These are phyloP conservation scores for Hycleus phaleratus DNA, from an alignment of 1,140 invertebrate species.

Conservation along the genomic window DNA sequence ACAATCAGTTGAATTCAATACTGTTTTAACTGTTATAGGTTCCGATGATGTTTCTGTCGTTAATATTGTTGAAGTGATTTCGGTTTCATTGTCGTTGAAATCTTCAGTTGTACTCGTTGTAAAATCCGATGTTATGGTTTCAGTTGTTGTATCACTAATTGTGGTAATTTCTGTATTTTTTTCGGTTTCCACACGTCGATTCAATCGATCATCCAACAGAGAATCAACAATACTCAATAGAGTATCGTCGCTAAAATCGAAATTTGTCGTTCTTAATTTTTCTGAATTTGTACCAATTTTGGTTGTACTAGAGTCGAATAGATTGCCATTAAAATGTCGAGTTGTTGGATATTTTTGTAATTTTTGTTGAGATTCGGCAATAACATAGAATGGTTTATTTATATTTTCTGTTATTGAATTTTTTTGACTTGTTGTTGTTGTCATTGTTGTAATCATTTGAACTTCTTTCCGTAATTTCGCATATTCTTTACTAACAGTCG, in stretches of 20 bases:
- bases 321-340: slow-evolving; percentile 25
- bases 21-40: slow-evolving; percentile 25
- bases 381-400: slow-evolving; percentile 21
- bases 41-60: slow-evolving; percentile 3
- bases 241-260: slow-evolving; percentile 13
- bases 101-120: slow-evolving; percentile 1
- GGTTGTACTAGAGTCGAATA: slow-evolving; percentile 16
- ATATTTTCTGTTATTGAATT: slow-evolving; percentile 3
- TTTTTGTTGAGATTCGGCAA: slow-evolving; percentile 21
- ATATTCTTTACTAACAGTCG: slow-evolving; percentile 50
- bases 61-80: slow-evolving; percentile 3
- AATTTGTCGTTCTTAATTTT: slow-evolving; percentile 15
- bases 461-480: slow-evolving; percentile 48
- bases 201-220: slow-evolving; percentile 17
- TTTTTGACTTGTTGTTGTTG: slow-evolving; percentile 8
- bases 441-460: slow-evolving; percentile 10
- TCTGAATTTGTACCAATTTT: not conserved
- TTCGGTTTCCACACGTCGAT: slow-evolving; percentile 9
- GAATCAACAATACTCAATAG: slow-evolving; percentile 26
- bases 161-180: slow-evolving; percentile 5
- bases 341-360: slow-evolving; percentile 26
- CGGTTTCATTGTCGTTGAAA: not conserved
- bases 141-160: slow-evolving; percentile 7
- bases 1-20: slow-evolving; percentile 34
- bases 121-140: slow-evolving; percentile 9